These are phyloP conservation scores for Platichthys stellatus DNA, from an alignment of 2,113 vertebrate genomes.

Conservation along the genomic window DNA sequence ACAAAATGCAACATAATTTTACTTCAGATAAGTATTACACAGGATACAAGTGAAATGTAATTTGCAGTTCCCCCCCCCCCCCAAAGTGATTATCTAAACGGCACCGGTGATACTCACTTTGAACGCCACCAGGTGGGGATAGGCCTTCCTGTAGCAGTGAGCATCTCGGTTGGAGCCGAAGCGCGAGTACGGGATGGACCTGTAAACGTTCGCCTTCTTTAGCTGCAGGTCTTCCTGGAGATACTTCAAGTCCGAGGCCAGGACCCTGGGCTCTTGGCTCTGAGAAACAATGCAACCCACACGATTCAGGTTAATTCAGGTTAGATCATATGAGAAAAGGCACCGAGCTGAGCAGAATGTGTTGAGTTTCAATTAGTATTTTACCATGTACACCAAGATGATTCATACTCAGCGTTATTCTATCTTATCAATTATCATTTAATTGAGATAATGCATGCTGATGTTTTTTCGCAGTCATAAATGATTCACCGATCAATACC, in stretches of 20 bases:
- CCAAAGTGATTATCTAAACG: neutral
- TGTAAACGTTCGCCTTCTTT: conserved; percentile 78
- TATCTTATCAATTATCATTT: no score
- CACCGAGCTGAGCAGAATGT: no score
- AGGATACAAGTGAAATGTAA: no score
- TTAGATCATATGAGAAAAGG: no score
- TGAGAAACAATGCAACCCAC: conserved; percentile 4
- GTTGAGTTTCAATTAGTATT: no score
- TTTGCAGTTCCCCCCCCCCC: no score
- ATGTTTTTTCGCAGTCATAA: neutral
- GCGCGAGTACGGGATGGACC: conserved; percentile 81
- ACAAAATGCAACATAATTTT: neutral
- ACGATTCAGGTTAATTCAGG: no score
- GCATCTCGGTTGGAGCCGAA: conserved; percentile 82
- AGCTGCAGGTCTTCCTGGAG: conserved; percentile 80
- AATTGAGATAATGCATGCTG: no score
- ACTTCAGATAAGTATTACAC: neutral
- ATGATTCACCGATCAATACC: conserved; percentile 46
- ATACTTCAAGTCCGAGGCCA: conserved; percentile 69
- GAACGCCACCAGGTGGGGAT: conserved; percentile 78
- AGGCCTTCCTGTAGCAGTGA: conserved; percentile 83
- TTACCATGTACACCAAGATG: neutral
- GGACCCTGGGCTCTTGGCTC: conserved; percentile 59
- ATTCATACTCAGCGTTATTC: no score
- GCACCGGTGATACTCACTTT: conserved; percentile 65